Conservation (phyloP, 2,797 vertebrate species). For the Ctenopoma multispine region DNA sequence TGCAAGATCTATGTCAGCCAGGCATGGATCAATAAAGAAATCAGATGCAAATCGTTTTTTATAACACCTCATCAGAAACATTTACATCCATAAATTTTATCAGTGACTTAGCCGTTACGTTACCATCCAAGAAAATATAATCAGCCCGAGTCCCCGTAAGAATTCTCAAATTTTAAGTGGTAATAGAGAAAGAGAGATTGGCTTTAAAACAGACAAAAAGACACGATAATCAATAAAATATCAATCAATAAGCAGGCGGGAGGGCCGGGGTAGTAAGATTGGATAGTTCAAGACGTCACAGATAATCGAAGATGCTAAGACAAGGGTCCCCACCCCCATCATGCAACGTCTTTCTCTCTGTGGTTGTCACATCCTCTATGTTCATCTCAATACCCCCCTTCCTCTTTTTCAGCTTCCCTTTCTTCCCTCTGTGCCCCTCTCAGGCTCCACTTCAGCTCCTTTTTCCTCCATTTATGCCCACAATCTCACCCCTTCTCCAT, state of each 20-base stretch:
- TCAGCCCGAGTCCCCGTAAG: neutral
- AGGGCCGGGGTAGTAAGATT: slow-evolving; percentile 48
- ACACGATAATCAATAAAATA: slow-evolving; percentile 77
- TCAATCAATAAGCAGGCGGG: slow-evolving; percentile 69
- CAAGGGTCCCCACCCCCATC: slow-evolving; percentile 70
- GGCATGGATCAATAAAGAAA: slow-evolving; percentile 61
- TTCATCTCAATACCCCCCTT: slow-evolving; percentile 40
- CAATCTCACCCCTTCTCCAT: slow-evolving; percentile 70
- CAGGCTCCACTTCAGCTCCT: slow-evolving; percentile 40
- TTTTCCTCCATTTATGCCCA: slow-evolving; percentile 45
- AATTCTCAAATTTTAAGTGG: slow-evolving; percentile 21
- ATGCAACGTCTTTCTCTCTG: slow-evolving; percentile 46
- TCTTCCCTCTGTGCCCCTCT: slow-evolving; percentile 33
- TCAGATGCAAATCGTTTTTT: slow-evolving; percentile 57
- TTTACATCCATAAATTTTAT: slow-evolving; percentile 34
- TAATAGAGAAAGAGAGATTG: slow-evolving; percentile 24
- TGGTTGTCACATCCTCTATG: slow-evolving; percentile 54
- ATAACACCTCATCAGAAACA: slow-evolving; percentile 43
- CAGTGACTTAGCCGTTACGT: slow-evolving; percentile 1
- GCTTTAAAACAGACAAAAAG: slow-evolving; percentile 62
- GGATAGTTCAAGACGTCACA: slow-evolving; percentile 63
- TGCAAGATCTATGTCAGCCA: slow-evolving; percentile 34
- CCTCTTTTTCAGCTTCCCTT: slow-evolving; percentile 15
- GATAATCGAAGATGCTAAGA: slow-evolving; percentile 77
- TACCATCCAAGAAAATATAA: slow-evolving; percentile 1